A percentile compares a stretch with the other conserved stretches of the same genome.
Evolutionary conservation across 2,113 vertebrate genomes (phyloP).

Genomic region (Halcyon senegalensis): DNA sequence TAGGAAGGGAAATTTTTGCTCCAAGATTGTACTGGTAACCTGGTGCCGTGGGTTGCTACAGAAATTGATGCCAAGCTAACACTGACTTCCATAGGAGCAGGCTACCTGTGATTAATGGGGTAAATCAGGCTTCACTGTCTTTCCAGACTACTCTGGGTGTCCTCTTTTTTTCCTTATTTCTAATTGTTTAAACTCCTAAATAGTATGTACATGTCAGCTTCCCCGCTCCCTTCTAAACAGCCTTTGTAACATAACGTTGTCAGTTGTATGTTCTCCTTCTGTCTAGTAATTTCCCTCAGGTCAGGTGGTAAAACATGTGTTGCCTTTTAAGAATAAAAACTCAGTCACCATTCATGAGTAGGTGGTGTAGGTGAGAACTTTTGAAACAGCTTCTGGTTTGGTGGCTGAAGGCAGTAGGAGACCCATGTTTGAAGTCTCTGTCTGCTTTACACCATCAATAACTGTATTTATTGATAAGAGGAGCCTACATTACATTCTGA

Average conservation of each 20-base stretch:
- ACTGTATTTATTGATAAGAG: background rate
- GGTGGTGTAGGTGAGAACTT: background rate
- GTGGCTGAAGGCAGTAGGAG: background rate
- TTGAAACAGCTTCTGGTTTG: background rate
- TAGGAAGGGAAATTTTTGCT: background rate
- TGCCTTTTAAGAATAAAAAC: background rate
- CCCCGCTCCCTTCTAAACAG: background rate
- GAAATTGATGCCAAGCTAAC: background rate
- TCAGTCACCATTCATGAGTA: background rate
- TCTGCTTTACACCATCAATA: background rate
- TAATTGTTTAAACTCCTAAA: background rate
- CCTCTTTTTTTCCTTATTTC: background rate
- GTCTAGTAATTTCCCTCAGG: background rate
- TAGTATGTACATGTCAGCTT: background rate
- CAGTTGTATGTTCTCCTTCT: background rate
- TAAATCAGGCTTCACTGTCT: background rate
- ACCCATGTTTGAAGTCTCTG: fast-evolving
- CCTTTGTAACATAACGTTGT: background rate
- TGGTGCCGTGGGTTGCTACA: background rate
- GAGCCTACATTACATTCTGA: fast-evolving
- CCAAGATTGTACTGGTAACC: background rate
- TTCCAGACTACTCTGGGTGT: background rate
- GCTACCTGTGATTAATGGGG: background rate
- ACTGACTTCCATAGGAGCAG: background rate
- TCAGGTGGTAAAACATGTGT: background rate